These are phyloP conservation scores for Scortum barcoo DNA, from an alignment of 2,113 vertebrate genomes.

Conservation along the genomic window DNA sequence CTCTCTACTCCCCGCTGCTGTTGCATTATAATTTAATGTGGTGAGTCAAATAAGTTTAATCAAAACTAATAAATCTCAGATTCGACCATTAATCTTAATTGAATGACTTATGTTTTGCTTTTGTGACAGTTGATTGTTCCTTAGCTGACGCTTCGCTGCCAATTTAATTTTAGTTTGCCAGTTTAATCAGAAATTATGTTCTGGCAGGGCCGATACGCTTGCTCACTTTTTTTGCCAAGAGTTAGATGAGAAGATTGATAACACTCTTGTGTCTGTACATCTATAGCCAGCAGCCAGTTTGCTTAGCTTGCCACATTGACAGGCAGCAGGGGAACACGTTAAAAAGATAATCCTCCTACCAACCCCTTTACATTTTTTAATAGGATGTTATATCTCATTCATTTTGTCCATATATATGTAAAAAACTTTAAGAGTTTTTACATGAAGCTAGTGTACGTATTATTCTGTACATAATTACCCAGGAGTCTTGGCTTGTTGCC, in stretches of 20 bases:
- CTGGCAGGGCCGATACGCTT: not conserved
- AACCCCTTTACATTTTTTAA: not conserved
- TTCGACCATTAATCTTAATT: not conserved
- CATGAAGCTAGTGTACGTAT: not conserved
- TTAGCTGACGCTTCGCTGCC: no score
- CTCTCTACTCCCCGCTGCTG: no score
- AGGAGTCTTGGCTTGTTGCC: not conserved
- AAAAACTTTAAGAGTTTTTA: not conserved
- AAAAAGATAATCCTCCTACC: not conserved
- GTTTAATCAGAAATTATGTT: not conserved
- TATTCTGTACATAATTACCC: not conserved
- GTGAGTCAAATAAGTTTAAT: not conserved
- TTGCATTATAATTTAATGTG: not conserved
- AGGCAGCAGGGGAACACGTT: not conserved
- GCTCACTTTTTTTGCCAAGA: not conserved
- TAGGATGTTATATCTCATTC: not conserved
- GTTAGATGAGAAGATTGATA: not conserved
- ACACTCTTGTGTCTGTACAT: not conserved
- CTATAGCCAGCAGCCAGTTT: not conserved
- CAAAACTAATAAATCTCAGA: not conserved
- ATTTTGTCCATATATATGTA: not conserved
- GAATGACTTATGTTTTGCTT: not conserved
- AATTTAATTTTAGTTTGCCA: no score
- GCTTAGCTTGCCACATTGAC: not conserved
- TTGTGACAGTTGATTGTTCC: not conserved